These are phyloP conservation scores for Hypotaenidia okinawae DNA, from an alignment of 2,797 vertebrate genomes.

Conservation along the genomic window DNA sequence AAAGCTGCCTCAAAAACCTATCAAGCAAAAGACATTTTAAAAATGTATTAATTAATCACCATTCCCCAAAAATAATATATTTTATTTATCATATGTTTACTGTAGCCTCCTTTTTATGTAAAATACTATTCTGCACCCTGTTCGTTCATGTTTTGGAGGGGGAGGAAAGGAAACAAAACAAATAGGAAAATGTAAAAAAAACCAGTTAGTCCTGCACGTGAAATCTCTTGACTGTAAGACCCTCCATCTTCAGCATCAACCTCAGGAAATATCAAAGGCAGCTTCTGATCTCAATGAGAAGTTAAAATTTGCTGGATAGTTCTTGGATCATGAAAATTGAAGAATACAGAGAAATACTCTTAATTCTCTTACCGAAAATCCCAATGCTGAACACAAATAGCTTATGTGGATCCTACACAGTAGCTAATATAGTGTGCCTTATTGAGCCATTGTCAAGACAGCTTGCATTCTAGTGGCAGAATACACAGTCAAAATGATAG, in stretches of 20 bases:
- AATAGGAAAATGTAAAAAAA: not conserved
- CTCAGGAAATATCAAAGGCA: not conserved
- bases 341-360: not conserved
- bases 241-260: not conserved
- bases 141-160: not conserved
- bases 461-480: not conserved
- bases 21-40: not conserved
- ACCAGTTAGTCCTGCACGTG: not conserved
- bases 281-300: not conserved
- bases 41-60: not conserved
- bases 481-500: not conserved
- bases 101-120: not conserved
- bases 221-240: not conserved
- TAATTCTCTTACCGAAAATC: not conserved
- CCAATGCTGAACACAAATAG: not conserved
- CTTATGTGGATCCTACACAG: not conserved
- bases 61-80: not conserved
- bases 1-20: not conserved
- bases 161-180: not conserved
- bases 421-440: not conserved
- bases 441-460: not conserved
- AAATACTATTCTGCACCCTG: not conserved
- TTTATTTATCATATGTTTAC: not conserved
- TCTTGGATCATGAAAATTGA: not conserved
- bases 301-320: not conserved